A percentile compares a stretch with the other conserved stretches of the same genome.
phyloP scores from a whole-genome alignment of 2,113 vertebrate genomes.

The Cyanoderma ruficeps region DNA sequence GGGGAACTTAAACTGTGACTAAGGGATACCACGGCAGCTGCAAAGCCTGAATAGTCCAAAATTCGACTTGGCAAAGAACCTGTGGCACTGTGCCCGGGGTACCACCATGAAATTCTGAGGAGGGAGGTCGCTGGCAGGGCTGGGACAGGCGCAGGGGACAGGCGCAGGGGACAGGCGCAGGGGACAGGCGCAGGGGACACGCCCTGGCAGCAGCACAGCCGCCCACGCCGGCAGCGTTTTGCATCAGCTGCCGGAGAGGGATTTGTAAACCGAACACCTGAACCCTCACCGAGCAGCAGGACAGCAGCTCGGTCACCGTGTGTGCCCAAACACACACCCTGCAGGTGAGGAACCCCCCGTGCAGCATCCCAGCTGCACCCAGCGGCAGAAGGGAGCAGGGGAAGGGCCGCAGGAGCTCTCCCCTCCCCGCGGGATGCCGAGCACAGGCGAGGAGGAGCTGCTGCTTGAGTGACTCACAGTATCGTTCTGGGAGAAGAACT shows the following conservation, averaged over 20 bases:
- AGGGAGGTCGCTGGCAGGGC: background rate
- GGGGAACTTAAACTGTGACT: background rate
- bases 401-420: background rate
- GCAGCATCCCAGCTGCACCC: background rate
- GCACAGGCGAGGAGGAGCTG: background rate
- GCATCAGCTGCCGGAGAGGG: background rate
- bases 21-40: fast-evolving
- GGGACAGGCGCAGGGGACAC: background rate
- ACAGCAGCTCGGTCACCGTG: fast-evolving
- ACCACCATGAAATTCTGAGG: fast-evolving
- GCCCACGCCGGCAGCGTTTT: fast-evolving
- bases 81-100: fast-evolving
- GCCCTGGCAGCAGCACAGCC: background rate
- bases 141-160: background rate
- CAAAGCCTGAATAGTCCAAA: background rate
- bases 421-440: background rate
- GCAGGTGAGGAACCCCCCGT: background rate
- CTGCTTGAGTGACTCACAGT: constrained; percentile 40
- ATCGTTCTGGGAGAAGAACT: constrained; percentile 7
- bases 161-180: background rate
- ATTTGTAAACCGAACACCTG: fast-evolving
- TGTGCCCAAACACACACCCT: background rate
- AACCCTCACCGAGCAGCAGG: fast-evolving
- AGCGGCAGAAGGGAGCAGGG: fast-evolving
- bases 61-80: background rate